These are phyloP conservation scores for Saturnia pavonia DNA, from an alignment of 2,888 invertebrate species.

Conservation along the genomic window DNA sequence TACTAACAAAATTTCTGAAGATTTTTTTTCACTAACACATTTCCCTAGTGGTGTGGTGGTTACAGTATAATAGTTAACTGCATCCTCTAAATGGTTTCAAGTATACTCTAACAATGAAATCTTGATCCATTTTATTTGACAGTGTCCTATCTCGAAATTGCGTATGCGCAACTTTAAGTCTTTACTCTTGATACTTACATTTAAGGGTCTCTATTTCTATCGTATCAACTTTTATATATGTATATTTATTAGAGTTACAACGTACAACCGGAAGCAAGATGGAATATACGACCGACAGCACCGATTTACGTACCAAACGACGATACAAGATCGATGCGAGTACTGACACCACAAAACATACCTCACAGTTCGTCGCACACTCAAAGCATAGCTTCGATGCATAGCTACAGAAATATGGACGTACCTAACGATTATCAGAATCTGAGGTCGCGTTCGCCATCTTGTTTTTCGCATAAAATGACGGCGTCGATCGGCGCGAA, in stretches of 20 bases:
- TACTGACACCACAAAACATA: slow-evolving; percentile 70
- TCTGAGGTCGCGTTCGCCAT: slow-evolving; percentile 77
- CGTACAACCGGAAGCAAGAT: slow-evolving; percentile 73
- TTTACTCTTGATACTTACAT: slow-evolving; percentile 38
- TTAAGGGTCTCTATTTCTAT: slow-evolving; percentile 27
- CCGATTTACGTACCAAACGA: slow-evolving; percentile 76
- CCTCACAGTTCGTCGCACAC: slow-evolving; percentile 77
- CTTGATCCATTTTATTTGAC: slow-evolving; percentile 44
- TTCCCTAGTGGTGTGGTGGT: slow-evolving; percentile 79
- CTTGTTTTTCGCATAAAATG: slow-evolving; percentile 80
- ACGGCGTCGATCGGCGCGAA: slow-evolving; percentile 75
- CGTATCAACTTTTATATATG: slow-evolving; percentile 8
- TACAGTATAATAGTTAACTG: slow-evolving; percentile 45
- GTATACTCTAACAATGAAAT: slow-evolving; percentile 47
- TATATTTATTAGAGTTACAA: slow-evolving; percentile 71
- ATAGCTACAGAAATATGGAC: slow-evolving; percentile 78
- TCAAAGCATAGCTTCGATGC: slow-evolving; percentile 79
- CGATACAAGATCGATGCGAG: slow-evolving; percentile 61
- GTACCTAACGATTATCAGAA: slow-evolving; percentile 78
- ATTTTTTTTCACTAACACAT: slow-evolving; percentile 51
- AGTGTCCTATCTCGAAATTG: slow-evolving; percentile 76
- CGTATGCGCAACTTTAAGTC: slow-evolving; percentile 56
- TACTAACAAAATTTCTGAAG: slow-evolving; percentile 41
- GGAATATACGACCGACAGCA: slow-evolving; percentile 78
- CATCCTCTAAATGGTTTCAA: slow-evolving; percentile 38